Base-by-base conservation (phyloP, 2,113 vertebrate species). In the Upupa epops region DNA sequence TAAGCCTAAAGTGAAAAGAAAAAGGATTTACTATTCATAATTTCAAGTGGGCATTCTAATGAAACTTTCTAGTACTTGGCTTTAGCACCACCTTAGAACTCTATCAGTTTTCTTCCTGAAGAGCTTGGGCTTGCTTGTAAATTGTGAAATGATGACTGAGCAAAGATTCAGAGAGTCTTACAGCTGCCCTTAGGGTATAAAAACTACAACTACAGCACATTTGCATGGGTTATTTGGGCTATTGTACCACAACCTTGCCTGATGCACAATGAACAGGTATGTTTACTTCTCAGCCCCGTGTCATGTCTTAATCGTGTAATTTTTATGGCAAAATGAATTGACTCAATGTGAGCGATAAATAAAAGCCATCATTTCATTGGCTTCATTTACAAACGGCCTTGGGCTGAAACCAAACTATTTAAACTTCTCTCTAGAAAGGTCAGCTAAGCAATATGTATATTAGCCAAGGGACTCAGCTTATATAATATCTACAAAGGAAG, bases 381-480 rank as follows among this genome's bases (percentile, higher is more conserved):
- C 76, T 93, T 95, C 40, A 84, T 92, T 96, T 97, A 91, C n/a
- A 88, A 97, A 96, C 89, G 84, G 72, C 28, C 89, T 72, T 51
- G 37, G 51, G 48, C 83, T 92, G 89, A 93, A 91, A 94, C 22
- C 37, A 96, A 94, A 82, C 72, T 88, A 90, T 83, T 93, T 95
- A 61, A 94, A 92, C 90, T 49, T 19, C 73, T 90, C 37, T 89
- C 87, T 93, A 78, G 54, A 95, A 96, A 93, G 88, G 58, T 90
- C 91, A 96, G 66, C 66, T 89, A 83, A 76, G 88, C 63, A 73
- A 29, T 94, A 94, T 74, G 95, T 94, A 89, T 92, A 74, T 82
- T 70, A 90, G 87, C n/a, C 65, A n/a, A 72, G 66, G 60, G 68
- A 89, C 64, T 82, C 64, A 86, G 83, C 24, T 96, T 96, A 93